A percentile compares a stretch with the other conserved stretches of the same genome.
These are phyloP conservation scores for Troides oblongomaculatus DNA, from an alignment of 2,888 invertebrate genomes.

Conservation along the genomic window DNA sequence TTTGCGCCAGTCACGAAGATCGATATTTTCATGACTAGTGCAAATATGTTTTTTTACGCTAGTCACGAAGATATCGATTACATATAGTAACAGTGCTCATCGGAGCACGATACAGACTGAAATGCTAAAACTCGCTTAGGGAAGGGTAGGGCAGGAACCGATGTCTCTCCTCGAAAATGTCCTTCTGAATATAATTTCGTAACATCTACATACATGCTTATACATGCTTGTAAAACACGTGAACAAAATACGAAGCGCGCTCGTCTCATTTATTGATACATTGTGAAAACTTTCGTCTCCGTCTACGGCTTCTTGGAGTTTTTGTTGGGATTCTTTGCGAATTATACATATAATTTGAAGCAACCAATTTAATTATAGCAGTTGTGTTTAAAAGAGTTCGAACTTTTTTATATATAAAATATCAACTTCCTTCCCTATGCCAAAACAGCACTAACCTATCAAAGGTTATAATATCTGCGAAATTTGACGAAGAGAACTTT, in stretches of 20 bases:
- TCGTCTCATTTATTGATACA: not conserved
- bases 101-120: conserved; percentile 20
- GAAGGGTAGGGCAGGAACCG: conserved; percentile 22
- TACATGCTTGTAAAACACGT: not conserved
- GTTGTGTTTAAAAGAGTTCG: not conserved
- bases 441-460: too few relatives aligned
- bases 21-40: too few relatives aligned
- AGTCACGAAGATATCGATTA: conserved; percentile 2
- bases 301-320: not conserved
- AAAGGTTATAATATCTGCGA: too few relatives aligned
- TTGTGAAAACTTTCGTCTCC: not conserved
- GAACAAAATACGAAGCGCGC: not conserved
- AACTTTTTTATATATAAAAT: too few relatives aligned
- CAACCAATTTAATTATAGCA: not conserved
- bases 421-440: too few relatives aligned
- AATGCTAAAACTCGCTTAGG: conserved; percentile 16
- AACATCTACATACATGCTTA: not conserved
- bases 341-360: not conserved
- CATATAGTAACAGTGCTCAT: too few relatives aligned
- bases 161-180: conserved; percentile 10
- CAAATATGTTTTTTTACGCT: not conserved
- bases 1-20: conserved; percentile 2
- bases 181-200: conserved; percentile 12
- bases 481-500: too few relatives aligned
- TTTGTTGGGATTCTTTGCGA: not conserved